Evolutionary conservation across 2,113 vertebrate species (phyloP), one percentile per base, ranked within the genome.

Genomic region (Tursiops truncatus): DNA sequence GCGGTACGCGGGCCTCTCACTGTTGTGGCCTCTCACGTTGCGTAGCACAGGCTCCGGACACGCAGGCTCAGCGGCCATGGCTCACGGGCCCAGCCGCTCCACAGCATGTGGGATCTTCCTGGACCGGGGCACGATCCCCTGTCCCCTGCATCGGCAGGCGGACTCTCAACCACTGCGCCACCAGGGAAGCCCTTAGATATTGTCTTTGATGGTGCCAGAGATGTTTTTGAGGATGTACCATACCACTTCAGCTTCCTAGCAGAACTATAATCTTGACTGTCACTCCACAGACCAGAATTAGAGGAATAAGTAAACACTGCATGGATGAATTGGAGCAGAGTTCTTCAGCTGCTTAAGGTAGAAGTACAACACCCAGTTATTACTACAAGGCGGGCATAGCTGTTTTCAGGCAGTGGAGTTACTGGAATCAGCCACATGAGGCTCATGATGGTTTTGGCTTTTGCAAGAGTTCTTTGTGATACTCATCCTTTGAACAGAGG

Each of bases 171-270:
- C 47, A 50, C 12, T 50, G 47, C 3, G 12, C 12, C 47, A 13
- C 12, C 47, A 50, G 12, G 12, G 47, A 13, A 50, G 47, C 47
- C 47, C 47, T 50, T 50, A 50, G 47, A 13, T 50, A 50, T 50
- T 50, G 12, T 86, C 80, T 0, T 0, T 97, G 6, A 73, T 88
- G 0, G 90, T 95, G 44, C 70, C 94, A 85, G 63, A 0, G 0
- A 96, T 97, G 68, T 99, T 99, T 3, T 99, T 98, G 91, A 99
- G 97, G 25, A 99, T 98, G 65, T 36, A 31, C 23, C 1, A 6
- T 98, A 99, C 85, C 98, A 98, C 96, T 99, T 99, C 28, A 99
- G 90, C 91, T 99, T 98, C 96, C 99, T 1, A 99, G 99, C 94
- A 99, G 98, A 44, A 98, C 98, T 73, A 99, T 97, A n/a, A 98